Percentiles rank a stretch among this genome's conserved stretches.
Conservation (phyloP, 2,113 vertebrate genomes). For the Gymnogyps californianus region DNA sequence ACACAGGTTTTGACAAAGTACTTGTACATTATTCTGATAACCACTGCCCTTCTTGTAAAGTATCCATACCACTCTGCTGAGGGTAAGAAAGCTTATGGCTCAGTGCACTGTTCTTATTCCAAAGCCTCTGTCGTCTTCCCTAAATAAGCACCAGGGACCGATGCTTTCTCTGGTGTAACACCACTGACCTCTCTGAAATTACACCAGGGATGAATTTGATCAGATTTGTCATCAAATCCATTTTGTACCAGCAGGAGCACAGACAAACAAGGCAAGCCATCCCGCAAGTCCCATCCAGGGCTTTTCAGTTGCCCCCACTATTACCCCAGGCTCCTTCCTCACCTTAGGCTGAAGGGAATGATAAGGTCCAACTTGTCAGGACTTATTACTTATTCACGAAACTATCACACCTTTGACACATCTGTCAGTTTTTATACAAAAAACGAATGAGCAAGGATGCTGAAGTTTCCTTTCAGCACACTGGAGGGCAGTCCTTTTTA, state of each 20-base stretch:
- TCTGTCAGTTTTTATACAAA: constrained; percentile 79
- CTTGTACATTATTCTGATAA: neutral
- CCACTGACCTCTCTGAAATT: constrained; percentile 44
- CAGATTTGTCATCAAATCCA: constrained; percentile 45
- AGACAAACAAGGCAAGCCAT: neutral
- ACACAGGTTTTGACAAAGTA: constrained; percentile 6
- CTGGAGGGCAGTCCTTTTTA: constrained; percentile 68
- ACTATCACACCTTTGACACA: constrained; percentile 77
- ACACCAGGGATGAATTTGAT: constrained; percentile 52
- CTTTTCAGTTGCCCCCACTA: constrained; percentile 43
- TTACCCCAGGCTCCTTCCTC: constrained; percentile 61
- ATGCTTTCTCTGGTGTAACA: constrained; percentile 18
- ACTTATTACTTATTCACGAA: constrained; percentile 71
- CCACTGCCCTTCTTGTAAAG: constrained; percentile 14
- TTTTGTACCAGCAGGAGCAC: constrained; percentile 46
- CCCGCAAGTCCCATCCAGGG: constrained; percentile 39
- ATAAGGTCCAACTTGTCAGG: constrained; percentile 79
- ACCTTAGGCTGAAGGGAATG: constrained; percentile 73
- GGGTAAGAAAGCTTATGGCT: constrained; percentile 33
- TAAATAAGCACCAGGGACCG: constrained; percentile 21
- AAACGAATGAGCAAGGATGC: constrained; percentile 68
- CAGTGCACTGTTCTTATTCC: neutral
- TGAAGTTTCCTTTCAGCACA: constrained; percentile 63
- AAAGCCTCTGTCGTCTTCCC: neutral
- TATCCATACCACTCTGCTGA: neutral